Evolutionary conservation across 2,888 invertebrate genomes (phyloP), one percentile per base, ranked within the genome.

Genomic region (Phaonia tiefii): DNA sequence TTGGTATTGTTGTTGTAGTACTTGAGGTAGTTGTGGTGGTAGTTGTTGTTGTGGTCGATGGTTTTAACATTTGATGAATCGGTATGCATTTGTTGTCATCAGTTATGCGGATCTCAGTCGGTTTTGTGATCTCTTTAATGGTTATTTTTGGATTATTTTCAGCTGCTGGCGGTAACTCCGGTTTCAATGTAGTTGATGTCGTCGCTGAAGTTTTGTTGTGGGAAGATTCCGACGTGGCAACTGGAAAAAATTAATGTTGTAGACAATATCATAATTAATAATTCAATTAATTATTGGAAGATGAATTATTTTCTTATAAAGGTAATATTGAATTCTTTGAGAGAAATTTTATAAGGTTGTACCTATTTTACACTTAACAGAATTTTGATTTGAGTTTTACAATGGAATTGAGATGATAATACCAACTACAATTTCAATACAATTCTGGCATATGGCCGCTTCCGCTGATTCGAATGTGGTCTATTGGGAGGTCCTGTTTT

Each of bases 81-180:
- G 86, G 86, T 83, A 87, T 87, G 42, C 79, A 83, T 85, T 86
- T 89, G 78, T 87, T 89, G 69, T 89, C 90, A 79, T 90, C 89
- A 15, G 89, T 90, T 67, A 90, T 90, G 77, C 90, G 89, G 80
- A 90, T 90, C 83, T 90, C 90, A 20, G 86, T 88, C 4, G 89
- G 88, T 84, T 90, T 90, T 37, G 90, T 90, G 82, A 90, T 90
- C 86, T 90, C 90, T 86, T 90, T 90, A 58, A 90, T 90, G 76
- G 89, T 90, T 37, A 90, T 90, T 39, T 90, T 87, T 73, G 88
- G 89, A 85, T 90, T 90, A 82, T 85, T 86, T 31, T 79, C 85
- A 74, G 73, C 81, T 74, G 75, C 82, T 8, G 54, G 76, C 7
- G 79, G 70, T 13, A 77, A 67, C 44, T 75, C 80, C 39, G 84